Evolutionary conservation across 2,797 vertebrate genomes (phyloP).

Genomic region (Tinamus major): DNA sequence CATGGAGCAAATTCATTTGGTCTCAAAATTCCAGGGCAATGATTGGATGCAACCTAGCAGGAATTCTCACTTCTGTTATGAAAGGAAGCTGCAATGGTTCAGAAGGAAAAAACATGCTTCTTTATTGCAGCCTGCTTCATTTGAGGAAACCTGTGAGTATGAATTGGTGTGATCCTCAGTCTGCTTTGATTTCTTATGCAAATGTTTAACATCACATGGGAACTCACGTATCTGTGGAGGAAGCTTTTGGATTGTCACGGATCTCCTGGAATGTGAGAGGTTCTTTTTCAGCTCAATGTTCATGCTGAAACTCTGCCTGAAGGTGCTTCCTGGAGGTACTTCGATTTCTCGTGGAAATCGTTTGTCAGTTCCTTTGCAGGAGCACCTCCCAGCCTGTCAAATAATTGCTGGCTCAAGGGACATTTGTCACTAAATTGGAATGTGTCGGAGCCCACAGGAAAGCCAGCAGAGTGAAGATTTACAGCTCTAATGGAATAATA

Average conservation of each 20-base stretch:
- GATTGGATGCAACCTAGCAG: neutral
- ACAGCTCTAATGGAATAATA: constrained; percentile 63
- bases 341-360: constrained; percentile 49
- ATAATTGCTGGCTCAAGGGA: constrained; percentile 17
- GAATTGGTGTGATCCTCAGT: neutral
- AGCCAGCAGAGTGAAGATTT: constrained; percentile 28
- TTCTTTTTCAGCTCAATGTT: constrained; percentile 29
- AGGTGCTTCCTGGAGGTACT: constrained; percentile 17
- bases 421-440: constrained; percentile 55
- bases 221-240: neutral
- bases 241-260: neutral
- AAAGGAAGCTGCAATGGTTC: constrained; percentile 2
- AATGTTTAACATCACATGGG: neutral
- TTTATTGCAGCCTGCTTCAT: neutral
- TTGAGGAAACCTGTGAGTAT: neutral
- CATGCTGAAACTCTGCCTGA: constrained; percentile 29
- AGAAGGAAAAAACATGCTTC: neutral
- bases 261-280: neutral
- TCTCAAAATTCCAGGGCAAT: constrained; percentile 10
- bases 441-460: constrained; percentile 54
- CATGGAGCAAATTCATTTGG: neutral
- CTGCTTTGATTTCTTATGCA: neutral
- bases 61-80: neutral
- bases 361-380: constrained; percentile 29
- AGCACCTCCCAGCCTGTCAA: constrained; percentile 5